A percentile compares a stretch with the other conserved stretches of the same genome.
Evolutionary conservation across 2,797 vertebrate species (phyloP).

Genomic region (Aeoliscus strigatus): DNA sequence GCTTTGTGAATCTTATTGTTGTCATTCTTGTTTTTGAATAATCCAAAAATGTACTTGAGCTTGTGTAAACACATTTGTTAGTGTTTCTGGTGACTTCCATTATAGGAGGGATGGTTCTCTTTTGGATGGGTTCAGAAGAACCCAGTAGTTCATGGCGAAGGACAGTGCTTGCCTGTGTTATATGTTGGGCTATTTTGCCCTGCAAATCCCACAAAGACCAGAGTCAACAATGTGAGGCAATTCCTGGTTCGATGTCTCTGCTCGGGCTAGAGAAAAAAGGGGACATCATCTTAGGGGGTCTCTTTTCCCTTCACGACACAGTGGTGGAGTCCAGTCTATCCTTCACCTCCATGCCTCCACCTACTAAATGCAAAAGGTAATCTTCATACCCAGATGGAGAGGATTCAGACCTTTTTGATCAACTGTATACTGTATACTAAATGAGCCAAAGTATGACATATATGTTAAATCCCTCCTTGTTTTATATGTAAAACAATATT

Average conservation of each 20-base stretch:
- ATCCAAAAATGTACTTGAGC: too few species aligned
- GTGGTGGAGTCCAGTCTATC: slow-evolving; percentile 58
- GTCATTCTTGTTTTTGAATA: too few species aligned
- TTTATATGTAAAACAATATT: neutral
- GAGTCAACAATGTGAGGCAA: slow-evolving; percentile 47
- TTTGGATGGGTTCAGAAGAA: slow-evolving; percentile 4
- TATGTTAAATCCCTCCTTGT: too few species aligned
- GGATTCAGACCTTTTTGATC: neutral
- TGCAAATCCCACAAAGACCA: slow-evolving; percentile 34
- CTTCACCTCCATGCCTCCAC: slow-evolving; percentile 59
- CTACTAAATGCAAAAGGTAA: slow-evolving; percentile 70
- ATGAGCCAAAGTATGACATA: too few species aligned
- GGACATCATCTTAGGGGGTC: slow-evolving; percentile 72
- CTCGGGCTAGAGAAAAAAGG: slow-evolving; percentile 67
- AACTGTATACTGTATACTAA: too few species aligned
- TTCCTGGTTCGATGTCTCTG: slow-evolving; percentile 49
- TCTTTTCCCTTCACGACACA: slow-evolving; percentile 78
- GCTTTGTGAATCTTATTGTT: neutral
- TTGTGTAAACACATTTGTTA: too few species aligned
- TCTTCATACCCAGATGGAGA: slow-evolving; percentile 10
- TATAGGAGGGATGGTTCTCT: slow-evolving; percentile 14
- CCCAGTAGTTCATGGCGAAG: neutral
- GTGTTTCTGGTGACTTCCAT: too few species aligned
- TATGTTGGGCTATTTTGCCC: slow-evolving; percentile 31
- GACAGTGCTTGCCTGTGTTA: slow-evolving; percentile 19